Base-by-base conservation (phyloP, 2,888 invertebrate genomes). In the Lepidocyrtoides sp. region DNA sequence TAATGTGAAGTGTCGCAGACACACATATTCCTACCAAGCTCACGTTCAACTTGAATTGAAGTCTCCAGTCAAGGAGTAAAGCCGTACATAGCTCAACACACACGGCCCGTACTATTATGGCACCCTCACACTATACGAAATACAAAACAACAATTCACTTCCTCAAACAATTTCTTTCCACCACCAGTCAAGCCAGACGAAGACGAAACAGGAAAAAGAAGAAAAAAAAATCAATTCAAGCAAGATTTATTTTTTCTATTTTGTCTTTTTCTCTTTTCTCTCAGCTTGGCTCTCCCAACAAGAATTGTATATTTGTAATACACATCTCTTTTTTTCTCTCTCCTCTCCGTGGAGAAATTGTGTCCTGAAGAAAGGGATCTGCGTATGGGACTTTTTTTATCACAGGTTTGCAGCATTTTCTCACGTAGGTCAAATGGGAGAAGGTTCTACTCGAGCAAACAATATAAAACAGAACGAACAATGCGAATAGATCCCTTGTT, bases 161-260 rank as follows among this genome's bases (percentile, higher is more conserved):
- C 60, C 77, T 77, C 14, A 14, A 54, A 54, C 54, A 57, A 60
- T 88, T 88, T 81, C 48, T 32, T 44, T 36, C 54, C 41, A 66
- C 48, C 69, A 48, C 0, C n/a, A n/a, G n/a, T n/a, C n/a, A n/a
- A n/a, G n/a, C n/a, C n/a, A n/a, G 29, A 77, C 12, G 51, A 51
- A 82, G n/a, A 32, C 26, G 32, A 85, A 72, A 36, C 23, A 57
- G 44, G 54, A 86, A 63, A 79, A 36, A 41, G 20, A 54, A 14
- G 51, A n/a, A 51, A 26, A 66, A 69, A 82, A 89, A 89, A 89
- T 89, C 89, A 89, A 89, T 89, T 89, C 60, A n/a, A 69, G 29
- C 23, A 89, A 82, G 89, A 89, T 89, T 89, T 89, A 82, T 89
- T 83, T 79, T 83, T 63, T 57, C 66, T 79, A 36, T 82, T 89